Conservation (phyloP, 2,797 vertebrate genomes). For the Babyrousa celebensis region DNA sequence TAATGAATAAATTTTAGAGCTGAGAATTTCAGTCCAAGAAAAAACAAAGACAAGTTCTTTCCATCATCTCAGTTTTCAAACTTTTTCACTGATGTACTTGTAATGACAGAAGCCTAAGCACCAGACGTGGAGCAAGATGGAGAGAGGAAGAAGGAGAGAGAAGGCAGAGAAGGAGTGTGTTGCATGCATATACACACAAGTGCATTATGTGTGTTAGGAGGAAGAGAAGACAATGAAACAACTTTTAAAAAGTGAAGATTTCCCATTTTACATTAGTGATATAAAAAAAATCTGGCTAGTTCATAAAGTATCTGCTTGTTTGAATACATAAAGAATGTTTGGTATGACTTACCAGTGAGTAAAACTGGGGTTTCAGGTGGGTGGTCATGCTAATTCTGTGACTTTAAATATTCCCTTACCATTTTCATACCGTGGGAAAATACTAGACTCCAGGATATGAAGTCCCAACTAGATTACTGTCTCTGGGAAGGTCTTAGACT, state of each 20-base stretch:
- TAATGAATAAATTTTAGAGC: not conserved
- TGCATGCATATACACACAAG: not conserved
- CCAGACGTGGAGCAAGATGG: not conserved
- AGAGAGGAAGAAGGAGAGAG: not conserved
- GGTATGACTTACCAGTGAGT: not conserved
- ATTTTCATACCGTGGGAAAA: not conserved
- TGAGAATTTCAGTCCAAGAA: slow-evolving; percentile 35
- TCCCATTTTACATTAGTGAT: not conserved
- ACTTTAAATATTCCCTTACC: slow-evolving; percentile 28
- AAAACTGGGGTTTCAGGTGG: not conserved
- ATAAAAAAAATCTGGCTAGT: not conserved
- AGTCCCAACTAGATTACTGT: not conserved
- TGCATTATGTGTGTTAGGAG: not conserved
- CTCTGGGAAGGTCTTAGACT: slow-evolving; percentile 34
- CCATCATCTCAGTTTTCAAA: slow-evolving; percentile 38
- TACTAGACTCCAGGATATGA: not conserved
- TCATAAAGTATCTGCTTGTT: not conserved
- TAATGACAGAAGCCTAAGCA: not conserved
- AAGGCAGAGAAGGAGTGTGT: not conserved
- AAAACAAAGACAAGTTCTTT: slow-evolving; percentile 26
- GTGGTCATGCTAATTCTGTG: slow-evolving; percentile 13
- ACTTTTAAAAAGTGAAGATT: not conserved
- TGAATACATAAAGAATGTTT: slow-evolving; percentile 38
- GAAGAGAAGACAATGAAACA: not conserved
- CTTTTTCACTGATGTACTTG: slow-evolving; percentile 6